These are phyloP conservation scores for Hemiscyllium ocellatum DNA, from an alignment of 2,113 vertebrate species.

Conservation along the genomic window DNA sequence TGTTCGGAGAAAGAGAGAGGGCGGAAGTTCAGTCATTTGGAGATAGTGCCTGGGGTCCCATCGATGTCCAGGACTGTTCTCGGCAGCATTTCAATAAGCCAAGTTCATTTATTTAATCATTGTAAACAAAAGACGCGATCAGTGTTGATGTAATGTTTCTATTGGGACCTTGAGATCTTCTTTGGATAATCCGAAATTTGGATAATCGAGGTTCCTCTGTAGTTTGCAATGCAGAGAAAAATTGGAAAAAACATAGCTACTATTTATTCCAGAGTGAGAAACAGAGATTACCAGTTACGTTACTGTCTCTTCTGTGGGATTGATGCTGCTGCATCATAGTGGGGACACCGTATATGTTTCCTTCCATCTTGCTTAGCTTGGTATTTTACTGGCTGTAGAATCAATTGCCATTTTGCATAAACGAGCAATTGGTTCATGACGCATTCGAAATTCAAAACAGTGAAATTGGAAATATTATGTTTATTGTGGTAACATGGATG, in stretches of 20 bases:
- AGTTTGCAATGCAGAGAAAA: background rate
- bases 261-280: background rate
- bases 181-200: no score
- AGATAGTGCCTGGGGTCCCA: no score
- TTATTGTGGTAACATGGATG: background rate
- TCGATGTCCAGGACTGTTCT: no score
- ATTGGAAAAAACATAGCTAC: background rate
- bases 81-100: no score
- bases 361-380: background rate
- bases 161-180: no score
- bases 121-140: no score
- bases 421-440: background rate
- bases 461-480: background rate
- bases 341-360: background rate
- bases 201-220: no score
- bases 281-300: background rate
- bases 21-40: no score
- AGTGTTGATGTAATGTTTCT: no score
- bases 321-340: background rate
- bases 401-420: background rate
- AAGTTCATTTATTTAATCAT: no score
- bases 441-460: background rate
- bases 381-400: background rate
- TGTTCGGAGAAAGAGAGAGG: no score
- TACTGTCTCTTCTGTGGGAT: background rate